A percentile compares a stretch with the other conserved stretches of the same genome.
Evolutionary conservation across 2,797 vertebrate genomes (phyloP).

Genomic region (Silurus aristotelis): DNA sequence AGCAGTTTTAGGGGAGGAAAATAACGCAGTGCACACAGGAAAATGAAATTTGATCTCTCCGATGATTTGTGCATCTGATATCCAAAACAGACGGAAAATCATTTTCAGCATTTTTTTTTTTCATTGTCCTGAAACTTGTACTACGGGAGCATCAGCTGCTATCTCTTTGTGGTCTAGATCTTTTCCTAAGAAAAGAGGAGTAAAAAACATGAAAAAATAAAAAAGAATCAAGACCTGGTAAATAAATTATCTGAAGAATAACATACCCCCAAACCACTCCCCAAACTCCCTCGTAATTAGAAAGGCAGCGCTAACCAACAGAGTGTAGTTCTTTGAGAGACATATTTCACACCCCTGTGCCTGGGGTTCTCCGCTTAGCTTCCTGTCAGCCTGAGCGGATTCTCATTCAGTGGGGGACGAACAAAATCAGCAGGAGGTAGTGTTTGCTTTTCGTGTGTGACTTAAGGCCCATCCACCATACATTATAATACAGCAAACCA

Average conservation of each 20-base stretch:
- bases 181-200: background rate
- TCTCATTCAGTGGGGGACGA: conserved; percentile 8
- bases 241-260: conserved; percentile 32
- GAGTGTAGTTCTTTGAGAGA: conserved; percentile 36
- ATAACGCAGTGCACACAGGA: background rate
- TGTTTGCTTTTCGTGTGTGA: conserved; percentile 2
- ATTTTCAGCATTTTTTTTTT: conserved; percentile 21
- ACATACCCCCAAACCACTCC: conserved; percentile 20
- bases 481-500: conserved; percentile 4
- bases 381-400: conserved; percentile 22
- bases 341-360: conserved; percentile 37
- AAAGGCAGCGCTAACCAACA: conserved; percentile 24
- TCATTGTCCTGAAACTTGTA: background rate
- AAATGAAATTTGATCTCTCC: conserved; percentile 28
- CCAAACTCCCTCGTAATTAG: conserved; percentile 27
- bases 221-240: conserved; percentile 19
- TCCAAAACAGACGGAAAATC: conserved; percentile 12
- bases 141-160: background rate
- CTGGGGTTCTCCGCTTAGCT: conserved; percentile 31
- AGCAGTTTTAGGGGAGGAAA: background rate
- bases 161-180: background rate
- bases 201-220: background rate
- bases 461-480: background rate
- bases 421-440: conserved; percentile 23
- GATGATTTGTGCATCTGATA: conserved; percentile 9